Percentiles rank a stretch among this genome's conserved stretches.
Conservation (phyloP, 35 echinoderm and acorn worm genomes). For the Patiria miniata region DNA sequence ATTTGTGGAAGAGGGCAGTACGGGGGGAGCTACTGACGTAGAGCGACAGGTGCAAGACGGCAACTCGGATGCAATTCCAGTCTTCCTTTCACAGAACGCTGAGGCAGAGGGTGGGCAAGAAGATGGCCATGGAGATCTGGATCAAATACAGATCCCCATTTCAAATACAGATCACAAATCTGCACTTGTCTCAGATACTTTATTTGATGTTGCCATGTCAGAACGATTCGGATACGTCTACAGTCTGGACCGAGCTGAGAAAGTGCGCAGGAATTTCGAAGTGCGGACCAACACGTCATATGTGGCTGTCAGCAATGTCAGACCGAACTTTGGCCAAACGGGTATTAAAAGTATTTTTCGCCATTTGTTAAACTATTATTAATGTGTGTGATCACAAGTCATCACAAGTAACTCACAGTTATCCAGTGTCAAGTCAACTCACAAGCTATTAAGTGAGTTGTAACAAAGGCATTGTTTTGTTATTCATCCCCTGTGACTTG, state of each 20-base stretch:
- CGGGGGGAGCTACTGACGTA: too few species aligned
- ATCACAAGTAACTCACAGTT: background rate
- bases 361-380: too few species aligned
- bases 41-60: too few species aligned
- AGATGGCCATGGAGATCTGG: too few species aligned
- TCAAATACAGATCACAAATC: too few species aligned
- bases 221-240: conserved; percentile 18
- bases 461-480: background rate
- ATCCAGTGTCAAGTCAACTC: background rate
- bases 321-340: background rate
- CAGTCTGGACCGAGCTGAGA: background rate
- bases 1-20: too few species aligned
- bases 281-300: background rate
- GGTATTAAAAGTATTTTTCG: too few species aligned
- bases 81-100: too few species aligned
- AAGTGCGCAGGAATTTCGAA: background rate
- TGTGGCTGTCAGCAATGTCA: background rate
- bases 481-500: background rate
- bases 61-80: too few species aligned
- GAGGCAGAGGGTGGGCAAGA: too few species aligned
- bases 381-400: too few species aligned
- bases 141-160: too few species aligned
- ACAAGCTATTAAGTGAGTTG: background rate
- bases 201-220: conserved; percentile 3
- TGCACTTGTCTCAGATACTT: background rate